Percentiles rank a stretch among this genome's conserved stretches.
These are phyloP conservation scores for Benthosema pterotum DNA, from an alignment of 2,797 vertebrate species.

Conservation along the genomic window DNA sequence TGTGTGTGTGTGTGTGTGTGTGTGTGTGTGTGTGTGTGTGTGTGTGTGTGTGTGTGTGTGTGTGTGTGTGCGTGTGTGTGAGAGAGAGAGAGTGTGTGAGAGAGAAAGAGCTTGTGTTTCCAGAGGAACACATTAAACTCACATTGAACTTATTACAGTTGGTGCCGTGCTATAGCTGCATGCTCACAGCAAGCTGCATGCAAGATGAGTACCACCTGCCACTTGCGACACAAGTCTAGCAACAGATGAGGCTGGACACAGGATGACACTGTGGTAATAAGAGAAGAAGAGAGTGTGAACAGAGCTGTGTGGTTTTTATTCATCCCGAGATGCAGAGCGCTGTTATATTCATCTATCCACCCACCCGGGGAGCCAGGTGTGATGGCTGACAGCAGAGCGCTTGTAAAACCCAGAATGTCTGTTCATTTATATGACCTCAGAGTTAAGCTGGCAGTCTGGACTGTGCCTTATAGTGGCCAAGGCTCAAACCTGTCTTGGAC, in stretches of 20 bases:
- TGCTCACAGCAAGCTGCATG: slow-evolving; percentile 8
- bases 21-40: slow-evolving; percentile 9
- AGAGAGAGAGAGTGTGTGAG: too few relatives aligned
- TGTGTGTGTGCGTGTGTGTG: background rate
- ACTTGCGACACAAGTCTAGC: slow-evolving; percentile 19
- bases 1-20: background rate
- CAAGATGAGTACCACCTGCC: background rate
- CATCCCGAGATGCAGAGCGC: slow-evolving; percentile 28
- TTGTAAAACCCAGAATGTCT: too few relatives aligned
- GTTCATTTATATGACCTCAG: too few relatives aligned
- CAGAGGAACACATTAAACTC: slow-evolving; percentile 5
- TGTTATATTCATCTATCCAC: slow-evolving; percentile 43
- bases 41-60: slow-evolving; percentile 10
- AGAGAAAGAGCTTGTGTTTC: too few relatives aligned
- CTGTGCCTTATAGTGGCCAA: too few relatives aligned
- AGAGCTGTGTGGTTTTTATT: slow-evolving; percentile 28
- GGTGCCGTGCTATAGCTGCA: slow-evolving; percentile 11
- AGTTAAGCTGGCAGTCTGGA: too few relatives aligned
- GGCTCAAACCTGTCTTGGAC: too few relatives aligned
- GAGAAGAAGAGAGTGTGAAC: background rate
- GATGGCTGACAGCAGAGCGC: slow-evolving; percentile 4
- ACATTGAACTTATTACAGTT: slow-evolving; percentile 16
- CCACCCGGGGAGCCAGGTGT: slow-evolving; percentile 30
- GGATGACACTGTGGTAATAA: background rate
- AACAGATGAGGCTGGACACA: slow-evolving; percentile 5